A percentile compares a stretch with the other conserved stretches of the same genome.
phyloP scores from a whole-genome alignment of 2,113 vertebrate genomes.

The Perognathus longimembris region DNA sequence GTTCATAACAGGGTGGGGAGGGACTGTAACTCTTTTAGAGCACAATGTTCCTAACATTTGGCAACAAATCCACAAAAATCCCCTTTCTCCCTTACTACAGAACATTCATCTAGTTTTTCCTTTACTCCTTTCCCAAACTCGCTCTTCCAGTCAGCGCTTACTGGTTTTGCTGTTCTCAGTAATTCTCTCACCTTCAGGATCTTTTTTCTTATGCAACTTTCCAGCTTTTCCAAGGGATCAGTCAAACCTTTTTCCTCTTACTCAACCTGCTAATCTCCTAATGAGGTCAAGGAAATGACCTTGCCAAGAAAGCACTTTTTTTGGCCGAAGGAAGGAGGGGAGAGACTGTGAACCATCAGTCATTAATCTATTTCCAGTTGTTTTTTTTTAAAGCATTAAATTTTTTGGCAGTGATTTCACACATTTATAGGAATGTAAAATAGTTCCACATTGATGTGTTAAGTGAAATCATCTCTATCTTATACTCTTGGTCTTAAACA shows the following conservation, averaged over 20 bases:
- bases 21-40: slow-evolving; percentile 20
- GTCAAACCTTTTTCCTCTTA: slow-evolving; percentile 24
- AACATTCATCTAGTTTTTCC: slow-evolving; percentile 41
- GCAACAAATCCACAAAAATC: slow-evolving; percentile 19
- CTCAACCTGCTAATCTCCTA: neutral
- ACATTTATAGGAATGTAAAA: slow-evolving; percentile 15
- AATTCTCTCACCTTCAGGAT: neutral
- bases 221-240: slow-evolving; percentile 39
- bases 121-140: slow-evolving; percentile 19
- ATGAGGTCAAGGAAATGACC: slow-evolving; percentile 17
- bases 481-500: neutral
- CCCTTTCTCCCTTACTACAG: neutral
- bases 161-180: slow-evolving; percentile 8
- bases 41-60: slow-evolving; percentile 13
- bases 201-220: neutral
- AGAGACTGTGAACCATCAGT: slow-evolving; percentile 16
- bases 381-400: slow-evolving; percentile 12
- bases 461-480: slow-evolving; percentile 38
- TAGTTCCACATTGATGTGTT: neutral
- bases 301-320: slow-evolving; percentile 51
- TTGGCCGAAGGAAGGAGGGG: neutral
- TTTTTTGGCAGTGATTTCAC: slow-evolving; percentile 43
- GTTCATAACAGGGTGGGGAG: neutral
- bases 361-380: slow-evolving; percentile 50
- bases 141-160: neutral